phyloP scores from a whole-genome alignment of 37 sponge, comb jelly and placozoan species.

The Spongia lamella region DNA sequence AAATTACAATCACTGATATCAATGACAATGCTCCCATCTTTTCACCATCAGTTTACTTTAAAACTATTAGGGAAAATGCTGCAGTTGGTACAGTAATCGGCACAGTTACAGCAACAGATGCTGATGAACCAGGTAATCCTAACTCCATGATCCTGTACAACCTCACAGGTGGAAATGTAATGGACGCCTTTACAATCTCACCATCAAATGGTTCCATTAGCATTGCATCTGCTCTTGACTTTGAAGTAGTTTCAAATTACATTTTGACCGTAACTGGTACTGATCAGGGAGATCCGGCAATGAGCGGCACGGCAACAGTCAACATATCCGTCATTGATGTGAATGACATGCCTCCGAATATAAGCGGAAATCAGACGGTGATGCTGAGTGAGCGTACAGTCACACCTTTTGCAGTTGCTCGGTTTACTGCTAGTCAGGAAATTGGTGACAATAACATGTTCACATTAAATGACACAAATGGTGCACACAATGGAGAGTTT shows the following conservation, averaged over 20 bases:
- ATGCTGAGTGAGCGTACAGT: slow-evolving; percentile 18
- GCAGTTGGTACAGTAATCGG: background rate
- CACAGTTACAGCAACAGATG: slow-evolving; percentile 50
- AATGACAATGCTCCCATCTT: slow-evolving; percentile 40
- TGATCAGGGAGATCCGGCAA: slow-evolving; percentile 33
- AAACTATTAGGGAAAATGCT: slow-evolving; percentile 5
- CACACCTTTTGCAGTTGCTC: background rate
- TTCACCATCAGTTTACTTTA: background rate
- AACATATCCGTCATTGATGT: slow-evolving; percentile 33
- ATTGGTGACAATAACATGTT: background rate
- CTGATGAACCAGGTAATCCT: slow-evolving; percentile 19
- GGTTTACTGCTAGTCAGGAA: slow-evolving; percentile 17
- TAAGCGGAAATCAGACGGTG: background rate
- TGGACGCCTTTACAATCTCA: slow-evolving; percentile 35
- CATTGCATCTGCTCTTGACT: slow-evolving; percentile 19
- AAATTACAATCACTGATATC: slow-evolving; percentile 24
- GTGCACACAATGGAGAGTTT: slow-evolving; percentile 14
- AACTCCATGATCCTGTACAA: slow-evolving; percentile 12
- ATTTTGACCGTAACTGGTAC: slow-evolving; percentile 45
- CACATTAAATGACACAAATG: background rate
- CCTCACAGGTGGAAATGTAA: slow-evolving; percentile 17
- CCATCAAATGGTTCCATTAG: slow-evolving; percentile 27
- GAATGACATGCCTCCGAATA: slow-evolving; percentile 34
- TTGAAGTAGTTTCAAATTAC: slow-evolving; percentile 31
- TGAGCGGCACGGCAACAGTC: background rate